Evolutionary conservation across 2,113 vertebrate species (phyloP).

Genomic region (Perognathus longimembris): DNA sequence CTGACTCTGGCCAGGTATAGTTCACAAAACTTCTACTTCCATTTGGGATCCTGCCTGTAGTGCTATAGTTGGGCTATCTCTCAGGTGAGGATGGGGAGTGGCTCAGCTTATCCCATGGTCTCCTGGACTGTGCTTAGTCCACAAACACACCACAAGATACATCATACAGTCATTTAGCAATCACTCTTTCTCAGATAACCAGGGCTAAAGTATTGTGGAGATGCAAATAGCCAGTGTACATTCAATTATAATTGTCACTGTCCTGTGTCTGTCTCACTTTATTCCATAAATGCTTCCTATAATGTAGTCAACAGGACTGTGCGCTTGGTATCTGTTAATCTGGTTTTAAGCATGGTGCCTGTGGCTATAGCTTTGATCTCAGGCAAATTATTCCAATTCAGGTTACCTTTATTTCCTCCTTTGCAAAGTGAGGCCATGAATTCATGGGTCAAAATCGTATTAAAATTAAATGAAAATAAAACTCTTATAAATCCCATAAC

Average conservation of each 20-base stretch:
- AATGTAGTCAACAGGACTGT: not conserved
- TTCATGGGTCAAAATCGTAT: not conserved
- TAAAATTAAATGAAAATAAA: slow-evolving; percentile 24
- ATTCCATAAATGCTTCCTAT: not conserved
- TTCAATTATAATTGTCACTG: too few relatives aligned
- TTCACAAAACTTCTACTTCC: not conserved
- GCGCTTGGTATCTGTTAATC: not conserved
- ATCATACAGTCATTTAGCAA: rapidly evolving
- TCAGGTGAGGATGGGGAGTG: not conserved
- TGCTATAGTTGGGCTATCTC: not conserved
- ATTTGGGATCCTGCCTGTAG: not conserved
- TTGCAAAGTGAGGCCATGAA: not conserved
- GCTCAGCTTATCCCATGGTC: not conserved
- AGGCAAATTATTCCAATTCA: not conserved
- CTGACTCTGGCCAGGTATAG: not conserved
- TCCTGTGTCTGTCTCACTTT: not conserved
- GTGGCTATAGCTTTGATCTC: not conserved
- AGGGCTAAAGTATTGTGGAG: not conserved
- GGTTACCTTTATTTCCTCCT: not conserved
- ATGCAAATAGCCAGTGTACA: not conserved
- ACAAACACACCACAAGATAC: not conserved
- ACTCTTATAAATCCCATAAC: not conserved
- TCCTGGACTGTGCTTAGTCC: not conserved
- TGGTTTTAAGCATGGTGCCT: not conserved
- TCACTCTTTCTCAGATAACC: too few relatives aligned